Evolutionary conservation across 2,888 invertebrate genomes (phyloP).

Genomic region (Chalcosyrphus nemorum): DNA sequence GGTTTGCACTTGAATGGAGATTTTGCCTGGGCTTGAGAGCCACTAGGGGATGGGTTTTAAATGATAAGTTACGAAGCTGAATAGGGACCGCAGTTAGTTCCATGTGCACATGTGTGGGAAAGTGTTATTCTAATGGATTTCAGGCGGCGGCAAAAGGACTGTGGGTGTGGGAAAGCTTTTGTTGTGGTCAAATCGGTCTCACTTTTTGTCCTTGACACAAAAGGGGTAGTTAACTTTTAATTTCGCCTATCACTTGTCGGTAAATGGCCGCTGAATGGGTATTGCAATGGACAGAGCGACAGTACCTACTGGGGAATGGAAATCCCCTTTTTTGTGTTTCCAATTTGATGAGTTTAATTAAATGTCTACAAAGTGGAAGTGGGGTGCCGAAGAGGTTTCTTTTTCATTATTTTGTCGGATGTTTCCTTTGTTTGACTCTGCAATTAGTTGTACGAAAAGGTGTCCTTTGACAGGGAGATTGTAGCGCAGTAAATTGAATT

Average conservation of each 20-base stretch:
- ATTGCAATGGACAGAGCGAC: not conserved
- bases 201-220: constrained; percentile 71
- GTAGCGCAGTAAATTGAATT: not conserved
- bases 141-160: not conserved
- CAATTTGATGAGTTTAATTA: constrained; percentile 45
- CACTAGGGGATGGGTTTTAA: constrained; percentile 1
- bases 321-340: constrained; percentile 7
- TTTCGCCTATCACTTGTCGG: constrained; percentile 37
- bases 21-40: not conserved
- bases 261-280: not conserved
- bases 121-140: constrained; percentile 7
- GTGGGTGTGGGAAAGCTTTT: constrained; percentile 35
- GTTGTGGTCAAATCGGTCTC: constrained; percentile 66
- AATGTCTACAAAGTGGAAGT: constrained; percentile 25
- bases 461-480: not conserved
- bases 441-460: not conserved
- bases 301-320: too few species aligned
- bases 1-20: constrained; percentile 63
- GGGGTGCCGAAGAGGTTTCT: not conserved
- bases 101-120: constrained; percentile 25
- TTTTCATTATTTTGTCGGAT: not conserved
- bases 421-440: not conserved
- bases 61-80: constrained; percentile 36
- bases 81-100: constrained; percentile 4
- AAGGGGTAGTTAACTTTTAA: constrained; percentile 67